These are phyloP conservation scores for Rachycentron canadum DNA, from an alignment of 2,797 vertebrate species.

Conservation along the genomic window DNA sequence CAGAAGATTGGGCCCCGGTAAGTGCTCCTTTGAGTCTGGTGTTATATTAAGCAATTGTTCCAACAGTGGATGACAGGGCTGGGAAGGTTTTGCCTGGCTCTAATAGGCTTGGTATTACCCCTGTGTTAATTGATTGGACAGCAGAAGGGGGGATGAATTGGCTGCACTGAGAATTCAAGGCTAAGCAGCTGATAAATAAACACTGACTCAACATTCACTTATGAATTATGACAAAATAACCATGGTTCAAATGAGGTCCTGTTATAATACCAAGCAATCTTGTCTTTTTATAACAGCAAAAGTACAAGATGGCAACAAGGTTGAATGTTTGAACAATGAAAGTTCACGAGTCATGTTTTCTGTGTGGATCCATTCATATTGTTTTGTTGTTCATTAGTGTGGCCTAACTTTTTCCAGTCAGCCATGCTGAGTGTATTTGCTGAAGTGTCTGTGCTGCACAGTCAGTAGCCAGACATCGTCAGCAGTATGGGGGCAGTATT, in stretches of 20 bases:
- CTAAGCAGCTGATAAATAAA: constrained; percentile 57
- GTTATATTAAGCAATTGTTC: constrained; percentile 93
- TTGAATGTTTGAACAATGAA: not conserved
- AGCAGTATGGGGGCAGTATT: constrained; percentile 60
- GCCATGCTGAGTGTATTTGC: constrained; percentile 57
- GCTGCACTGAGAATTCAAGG: constrained; percentile 53
- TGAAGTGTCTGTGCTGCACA: constrained; percentile 49
- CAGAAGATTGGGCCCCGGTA: constrained; percentile 84
- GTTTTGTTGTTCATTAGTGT: constrained; percentile 39
- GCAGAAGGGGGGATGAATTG: constrained; percentile 72
- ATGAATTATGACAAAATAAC: constrained; percentile 12
- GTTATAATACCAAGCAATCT: constrained; percentile 1
- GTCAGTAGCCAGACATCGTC: constrained; percentile 53
- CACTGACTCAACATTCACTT: constrained; percentile 32
- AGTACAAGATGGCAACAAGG: constrained; percentile 23
- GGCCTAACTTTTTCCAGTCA: constrained; percentile 42
- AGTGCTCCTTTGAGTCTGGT: constrained; percentile 89
- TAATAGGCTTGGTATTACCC: constrained; percentile 88
- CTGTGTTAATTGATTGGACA: constrained; percentile 92
- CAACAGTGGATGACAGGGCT: constrained; percentile 90
- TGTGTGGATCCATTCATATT: constrained; percentile 11
- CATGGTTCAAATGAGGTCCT: constrained; percentile 17
- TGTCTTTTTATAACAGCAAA: constrained; percentile 22
- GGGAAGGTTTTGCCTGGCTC: constrained; percentile 86
- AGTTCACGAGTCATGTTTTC: not conserved